A percentile compares a stretch with the other conserved stretches of the same genome.
phyloP scores from a whole-genome alignment of 2,797 vertebrate genomes.

The Crypturellus tataupa region DNA sequence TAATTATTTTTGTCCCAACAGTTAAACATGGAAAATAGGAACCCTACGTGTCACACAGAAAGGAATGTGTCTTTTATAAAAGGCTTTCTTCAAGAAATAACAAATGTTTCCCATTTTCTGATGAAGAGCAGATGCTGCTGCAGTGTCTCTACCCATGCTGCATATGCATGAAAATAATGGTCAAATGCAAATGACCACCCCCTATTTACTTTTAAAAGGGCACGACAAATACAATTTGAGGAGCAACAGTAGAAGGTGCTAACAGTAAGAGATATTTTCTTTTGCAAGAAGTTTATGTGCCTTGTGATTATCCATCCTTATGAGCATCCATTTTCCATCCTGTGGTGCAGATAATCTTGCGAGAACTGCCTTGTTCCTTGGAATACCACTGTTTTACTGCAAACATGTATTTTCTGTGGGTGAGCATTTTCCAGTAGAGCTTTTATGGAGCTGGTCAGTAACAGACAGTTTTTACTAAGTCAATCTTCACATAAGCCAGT shows the following conservation, averaged over 20 bases:
- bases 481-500: not conserved
- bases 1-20: conserved; percentile 4
- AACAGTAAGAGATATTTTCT: not conserved
- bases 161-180: not conserved
- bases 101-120: not conserved
- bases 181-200: not conserved
- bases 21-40: not conserved
- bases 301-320: not conserved
- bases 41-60: not conserved
- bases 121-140: not conserved
- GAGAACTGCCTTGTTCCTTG: not conserved
- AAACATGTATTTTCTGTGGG: not conserved
- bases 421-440: not conserved
- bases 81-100: conserved; percentile 13
- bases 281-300: not conserved
- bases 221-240: not conserved
- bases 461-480: not conserved
- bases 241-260: not conserved
- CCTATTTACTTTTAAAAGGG: not conserved
- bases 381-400: not conserved
- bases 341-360: not conserved
- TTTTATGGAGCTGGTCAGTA: not conserved
- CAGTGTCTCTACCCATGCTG: not conserved
- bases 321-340: not conserved
- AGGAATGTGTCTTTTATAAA: conserved; percentile 3